A percentile compares a stretch with the other conserved stretches of the same genome.
Evolutionary conservation across 2,888 invertebrate genomes (phyloP).

Genomic region (Byasa hedistus): DNA sequence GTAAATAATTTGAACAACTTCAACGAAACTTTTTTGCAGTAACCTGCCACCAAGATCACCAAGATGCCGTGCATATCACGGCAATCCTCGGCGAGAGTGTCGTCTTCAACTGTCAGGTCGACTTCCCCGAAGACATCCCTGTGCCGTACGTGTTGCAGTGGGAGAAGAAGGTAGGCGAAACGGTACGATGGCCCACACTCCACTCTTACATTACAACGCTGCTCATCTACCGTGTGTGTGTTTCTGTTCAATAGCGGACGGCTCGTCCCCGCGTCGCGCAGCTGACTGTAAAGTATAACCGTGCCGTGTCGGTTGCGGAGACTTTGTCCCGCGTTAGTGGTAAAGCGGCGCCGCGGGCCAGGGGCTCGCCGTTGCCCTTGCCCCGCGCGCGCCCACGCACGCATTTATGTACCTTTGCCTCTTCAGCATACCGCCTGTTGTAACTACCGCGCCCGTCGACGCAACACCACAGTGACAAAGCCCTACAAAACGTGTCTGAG

Average conservation of each 20-base stretch:
- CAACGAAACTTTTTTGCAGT: conserved; percentile 63
- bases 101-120: conserved; percentile 98
- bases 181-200: conserved; percentile 89
- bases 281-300: conserved; percentile 75
- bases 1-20: not conserved
- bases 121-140: conserved; percentile 96
- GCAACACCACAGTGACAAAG: conserved; percentile 78
- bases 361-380: conserved; percentile 55
- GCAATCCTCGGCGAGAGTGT: conserved; percentile 98
- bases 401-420: conserved; percentile 68
- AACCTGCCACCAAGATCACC: conserved; percentile 89
- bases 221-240: conserved; percentile 78
- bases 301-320: conserved; percentile 60
- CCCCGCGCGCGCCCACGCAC: conserved; percentile 65
- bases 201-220: conserved; percentile 79
- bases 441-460: conserved; percentile 60
- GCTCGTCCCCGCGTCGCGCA: conserved; percentile 74
- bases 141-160: conserved; percentile 99
- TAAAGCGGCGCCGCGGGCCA: conserved; percentile 66
- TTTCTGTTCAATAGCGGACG: conserved; percentile 80
- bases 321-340: conserved; percentile 69
- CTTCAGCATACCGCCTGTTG: conserved; percentile 72
- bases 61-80: conserved; percentile 97
- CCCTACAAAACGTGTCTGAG: conserved; percentile 79
- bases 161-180: conserved; percentile 99